Base-by-base conservation (phyloP, 2,113 vertebrate genomes). In the Calyptommatus sinebrachiatus region DNA sequence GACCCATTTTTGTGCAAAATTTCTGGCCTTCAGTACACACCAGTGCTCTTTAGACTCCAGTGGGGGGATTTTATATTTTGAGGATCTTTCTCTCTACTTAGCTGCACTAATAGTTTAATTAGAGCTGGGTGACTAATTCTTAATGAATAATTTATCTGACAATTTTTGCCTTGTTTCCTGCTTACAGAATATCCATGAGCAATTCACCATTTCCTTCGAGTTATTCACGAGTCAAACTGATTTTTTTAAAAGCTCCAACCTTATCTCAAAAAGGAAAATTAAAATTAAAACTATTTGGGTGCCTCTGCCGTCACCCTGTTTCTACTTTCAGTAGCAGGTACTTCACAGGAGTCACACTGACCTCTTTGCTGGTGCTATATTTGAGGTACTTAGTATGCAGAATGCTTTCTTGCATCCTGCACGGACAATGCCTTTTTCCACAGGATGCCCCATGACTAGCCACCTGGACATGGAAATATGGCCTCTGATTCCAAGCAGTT, bases 81-180 rank as follows among this genome's bases (percentile, higher is more conserved):
- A 75, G 28, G 79, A 68, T 75, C 50, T 81, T 75, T 80, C 48
- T 74, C 65, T 81, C 65, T 81, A 81, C 72, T 81, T 75, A 81
- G 79, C 66, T 81, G 72, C 79, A 61, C 79, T 81, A 81, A 81
- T 75, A 75, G 79, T 75, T 81, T 81, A 81, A 81, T 81, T 68
- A 75, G 72, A 69, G 53, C 65, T 75, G 79, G 79, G 79, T 81
- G 79, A 81, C 79, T 81, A 81, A 81, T 81, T 81, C 65, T 61
- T 75, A 75, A 81, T 81, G 79, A 81, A 81, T 81, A 81, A 81
- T 81, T 81, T 81, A 81, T 75, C 53, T 45, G 72, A 81, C 79
- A 81, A 75, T 75, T 74, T 81, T 81, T 75, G 79, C 65, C 77
- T 78, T 78, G 41, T 81, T 75, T 81, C 72, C 65, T 75, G 65